These are phyloP conservation scores for Poeciliopsis paucimaculata DNA, from an alignment of 2,797 vertebrate species.

Conservation along the genomic window DNA sequence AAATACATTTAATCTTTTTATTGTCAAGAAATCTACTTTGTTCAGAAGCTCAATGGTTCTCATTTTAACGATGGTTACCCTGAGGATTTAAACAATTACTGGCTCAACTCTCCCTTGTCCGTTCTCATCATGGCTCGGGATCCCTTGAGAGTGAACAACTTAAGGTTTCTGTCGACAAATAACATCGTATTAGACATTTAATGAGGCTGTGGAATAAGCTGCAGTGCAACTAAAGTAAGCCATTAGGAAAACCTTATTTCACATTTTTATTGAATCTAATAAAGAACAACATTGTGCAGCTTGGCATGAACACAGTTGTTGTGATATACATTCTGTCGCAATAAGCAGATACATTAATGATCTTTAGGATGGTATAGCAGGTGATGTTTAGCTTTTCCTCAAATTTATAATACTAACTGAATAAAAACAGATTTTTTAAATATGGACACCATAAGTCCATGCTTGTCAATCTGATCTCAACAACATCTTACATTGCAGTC, in stretches of 20 bases:
- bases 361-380: not conserved
- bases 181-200: not conserved
- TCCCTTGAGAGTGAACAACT: not conserved
- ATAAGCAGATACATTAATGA: not conserved
- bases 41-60: not conserved
- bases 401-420: not conserved
- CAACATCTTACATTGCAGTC: not conserved
- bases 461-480: not conserved
- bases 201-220: not conserved
- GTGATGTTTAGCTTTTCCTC: not conserved
- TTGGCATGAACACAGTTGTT: not conserved
- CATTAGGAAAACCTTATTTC: not conserved
- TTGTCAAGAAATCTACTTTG: slow-evolving; percentile 1
- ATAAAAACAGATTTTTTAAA: not conserved
- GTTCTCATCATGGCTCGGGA: not conserved
- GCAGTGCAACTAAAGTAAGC: not conserved
- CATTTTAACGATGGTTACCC: not conserved
- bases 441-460: not conserved
- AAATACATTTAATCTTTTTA: not conserved
- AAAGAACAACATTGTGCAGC: slow-evolving; percentile 3
- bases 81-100: not conserved
- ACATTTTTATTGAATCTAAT: not conserved
- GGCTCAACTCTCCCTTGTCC: not conserved
- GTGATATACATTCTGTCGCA: not conserved
- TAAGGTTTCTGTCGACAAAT: not conserved